Base-by-base conservation (phyloP, 2,888 invertebrate genomes). In the Hirtodrosophila histrioides region DNA sequence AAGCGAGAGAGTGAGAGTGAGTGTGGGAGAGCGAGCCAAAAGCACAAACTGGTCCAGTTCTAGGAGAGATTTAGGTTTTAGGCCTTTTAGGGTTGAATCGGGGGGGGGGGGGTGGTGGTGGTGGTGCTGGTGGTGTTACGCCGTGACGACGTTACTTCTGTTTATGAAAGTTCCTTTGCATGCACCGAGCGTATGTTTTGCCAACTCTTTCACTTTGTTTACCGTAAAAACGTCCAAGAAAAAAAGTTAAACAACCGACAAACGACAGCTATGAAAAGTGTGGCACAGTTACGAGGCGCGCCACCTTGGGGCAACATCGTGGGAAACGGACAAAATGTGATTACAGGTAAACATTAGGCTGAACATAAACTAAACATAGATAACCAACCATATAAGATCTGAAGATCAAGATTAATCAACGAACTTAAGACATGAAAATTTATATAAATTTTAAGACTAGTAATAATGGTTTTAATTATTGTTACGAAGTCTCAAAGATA, bases 141-240 rank as follows among this genome's bases (percentile, higher is more conserved):
- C 17, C 24, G 41, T 49, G 23, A 48, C 31, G 60, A 11, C 29
- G 9, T 44, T 46, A 51, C 63, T 48, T 54, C 74, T 44, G 69
- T 65, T 77, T 68, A 67, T 77, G 56, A 73, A 82, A 73, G 66
- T 81, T 64, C 67, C 36, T 84, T 72, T 37, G 66, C 75, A 64
- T 86, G 81, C 81, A 68, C 10, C 53, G 46, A 63, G 55, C 86
- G 69, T 82, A 78, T 87, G 88, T 87, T 82, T 68, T 61, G 80
- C 76, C 82, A 86, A 85, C 75, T 71, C 67, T 68, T 78, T 49
- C 51, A 60, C 63, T 65, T 81, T 86, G 85, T 81, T 81, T 78
- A 84, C 80, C 69, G 67, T 72, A 50, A 51, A 64, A 75, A 46
- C 50, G 57, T 63, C 57, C 75, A 69, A 56, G 68, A 33, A 48